These are phyloP conservation scores for Leucophora obtusa DNA, from an alignment of 2,888 invertebrate species.

Conservation along the genomic window DNA sequence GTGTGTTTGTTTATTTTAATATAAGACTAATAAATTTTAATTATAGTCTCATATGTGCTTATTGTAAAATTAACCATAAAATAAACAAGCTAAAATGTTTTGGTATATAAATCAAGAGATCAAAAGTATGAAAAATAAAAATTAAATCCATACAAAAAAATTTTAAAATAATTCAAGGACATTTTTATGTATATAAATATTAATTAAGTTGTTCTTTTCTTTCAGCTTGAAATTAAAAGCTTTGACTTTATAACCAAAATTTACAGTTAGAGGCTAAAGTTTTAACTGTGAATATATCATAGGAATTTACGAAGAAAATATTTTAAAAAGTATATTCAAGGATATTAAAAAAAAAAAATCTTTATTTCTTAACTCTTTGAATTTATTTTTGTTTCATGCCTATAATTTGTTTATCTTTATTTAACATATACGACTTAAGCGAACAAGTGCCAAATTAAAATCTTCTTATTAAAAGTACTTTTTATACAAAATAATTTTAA, in stretches of 20 bases:
- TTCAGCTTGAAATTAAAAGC: no score
- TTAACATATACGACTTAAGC: background rate
- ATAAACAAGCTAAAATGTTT: constrained; percentile 29
- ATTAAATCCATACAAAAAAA: background rate
- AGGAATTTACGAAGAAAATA: background rate
- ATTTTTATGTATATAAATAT: background rate
- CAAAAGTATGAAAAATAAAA: background rate
- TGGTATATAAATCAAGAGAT: constrained; percentile 20
- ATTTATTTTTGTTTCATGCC: background rate
- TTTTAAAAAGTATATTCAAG: background rate
- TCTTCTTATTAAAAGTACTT: background rate
- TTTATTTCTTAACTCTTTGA: no score
- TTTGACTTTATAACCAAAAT: no score
- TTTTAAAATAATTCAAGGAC: background rate
- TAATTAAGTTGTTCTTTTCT: no score
- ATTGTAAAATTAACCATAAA: constrained; percentile 49
- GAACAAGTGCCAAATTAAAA: background rate
- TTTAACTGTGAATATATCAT: background rate
- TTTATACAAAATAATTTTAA: background rate
- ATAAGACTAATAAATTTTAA: constrained; percentile 45
- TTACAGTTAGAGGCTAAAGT: background rate
- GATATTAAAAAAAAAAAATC: background rate
- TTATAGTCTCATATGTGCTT: constrained; percentile 49
- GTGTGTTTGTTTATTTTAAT: background rate
- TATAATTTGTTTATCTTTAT: background rate